phyloP scores from a whole-genome alignment of 92 coral and sea anemone genomes.

The Siderastrea siderea region DNA sequence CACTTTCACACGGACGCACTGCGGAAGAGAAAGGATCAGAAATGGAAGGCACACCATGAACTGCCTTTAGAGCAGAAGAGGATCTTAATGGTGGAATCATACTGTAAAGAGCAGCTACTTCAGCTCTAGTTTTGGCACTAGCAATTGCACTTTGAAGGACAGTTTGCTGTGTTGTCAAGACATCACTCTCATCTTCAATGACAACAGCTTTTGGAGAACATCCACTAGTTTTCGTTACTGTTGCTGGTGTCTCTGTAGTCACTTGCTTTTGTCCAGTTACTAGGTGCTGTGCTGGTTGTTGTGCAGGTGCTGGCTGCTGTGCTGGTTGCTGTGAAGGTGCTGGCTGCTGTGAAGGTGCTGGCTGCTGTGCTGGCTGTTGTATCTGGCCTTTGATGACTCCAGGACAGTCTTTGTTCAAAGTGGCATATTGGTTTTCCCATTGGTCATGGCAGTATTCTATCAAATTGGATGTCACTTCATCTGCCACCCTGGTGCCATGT shows the following conservation, averaged over 20 bases:
- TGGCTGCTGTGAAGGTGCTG: too few relatives aligned
- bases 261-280: too few relatives aligned
- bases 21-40: slow-evolving; percentile 36
- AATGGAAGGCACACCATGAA: neutral
- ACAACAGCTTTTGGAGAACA: neutral
- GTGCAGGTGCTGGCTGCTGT: too few relatives aligned
- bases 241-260: too few relatives aligned
- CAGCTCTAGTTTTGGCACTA: slow-evolving; percentile 51
- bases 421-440: slow-evolving; percentile 16
- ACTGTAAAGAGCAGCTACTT: slow-evolving; percentile 43
- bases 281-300: too few relatives aligned
- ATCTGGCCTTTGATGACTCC: too few relatives aligned
- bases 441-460: slow-evolving; percentile 22
- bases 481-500: slow-evolving; percentile 33
- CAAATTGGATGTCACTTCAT: slow-evolving; percentile 4
- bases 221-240: too few relatives aligned
- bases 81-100: neutral
- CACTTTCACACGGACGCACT: slow-evolving; percentile 36
- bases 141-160: slow-evolving; percentile 10
- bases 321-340: too few relatives aligned
- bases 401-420: too few relatives aligned
- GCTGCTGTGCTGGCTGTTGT: too few relatives aligned
- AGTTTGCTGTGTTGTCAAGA: neutral
- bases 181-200: slow-evolving; percentile 6
- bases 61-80: neutral